Percentiles rank a stretch among this genome's conserved stretches.
Evolutionary conservation across 2,888 invertebrate species (phyloP).

Genomic region (Ochropleura leucogaster): DNA sequence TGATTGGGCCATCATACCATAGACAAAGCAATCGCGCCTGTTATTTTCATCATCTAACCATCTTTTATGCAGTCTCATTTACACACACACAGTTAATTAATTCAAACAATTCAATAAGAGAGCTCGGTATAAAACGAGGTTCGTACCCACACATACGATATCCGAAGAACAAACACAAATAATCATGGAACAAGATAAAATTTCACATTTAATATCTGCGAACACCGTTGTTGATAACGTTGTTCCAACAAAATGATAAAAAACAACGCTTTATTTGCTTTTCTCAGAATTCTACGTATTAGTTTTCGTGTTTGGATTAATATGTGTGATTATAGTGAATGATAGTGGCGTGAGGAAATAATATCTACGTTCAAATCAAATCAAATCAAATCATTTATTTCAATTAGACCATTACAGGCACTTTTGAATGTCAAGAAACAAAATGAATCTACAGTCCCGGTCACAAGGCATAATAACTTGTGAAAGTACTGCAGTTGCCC

Average conservation of each 20-base stretch:
- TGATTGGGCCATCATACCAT: too few relatives aligned
- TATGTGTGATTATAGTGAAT: conserved; percentile 29
- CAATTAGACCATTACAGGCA: too few relatives aligned
- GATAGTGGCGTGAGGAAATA: not conserved
- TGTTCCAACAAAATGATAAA: conserved; percentile 47
- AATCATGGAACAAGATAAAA: conserved; percentile 54
- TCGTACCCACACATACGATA: conserved; percentile 47
- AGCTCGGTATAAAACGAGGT: conserved; percentile 2
- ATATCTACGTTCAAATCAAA: too few relatives aligned
- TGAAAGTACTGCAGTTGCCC: too few relatives aligned
- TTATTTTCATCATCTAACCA: not conserved
- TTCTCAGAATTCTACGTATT: conserved; percentile 34
- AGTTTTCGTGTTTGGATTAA: conserved; percentile 28
- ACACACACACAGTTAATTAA: not conserved
- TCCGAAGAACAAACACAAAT: conserved; percentile 46
- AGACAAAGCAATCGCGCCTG: not conserved
- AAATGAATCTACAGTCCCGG: too few relatives aligned
- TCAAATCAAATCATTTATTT: too few relatives aligned
- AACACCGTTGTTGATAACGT: conserved; percentile 42
- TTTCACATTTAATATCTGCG: conserved; percentile 54
- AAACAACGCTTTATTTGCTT: conserved; percentile 38
- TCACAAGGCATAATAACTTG: too few relatives aligned
- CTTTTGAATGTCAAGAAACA: too few relatives aligned
- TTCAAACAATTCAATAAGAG: conserved; percentile 32
- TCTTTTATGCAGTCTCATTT: too few relatives aligned